Evolutionary conservation across 2,888 invertebrate genomes (phyloP), one percentile per base, ranked within the genome.

Genomic region (Sepiola atlantica): DNA sequence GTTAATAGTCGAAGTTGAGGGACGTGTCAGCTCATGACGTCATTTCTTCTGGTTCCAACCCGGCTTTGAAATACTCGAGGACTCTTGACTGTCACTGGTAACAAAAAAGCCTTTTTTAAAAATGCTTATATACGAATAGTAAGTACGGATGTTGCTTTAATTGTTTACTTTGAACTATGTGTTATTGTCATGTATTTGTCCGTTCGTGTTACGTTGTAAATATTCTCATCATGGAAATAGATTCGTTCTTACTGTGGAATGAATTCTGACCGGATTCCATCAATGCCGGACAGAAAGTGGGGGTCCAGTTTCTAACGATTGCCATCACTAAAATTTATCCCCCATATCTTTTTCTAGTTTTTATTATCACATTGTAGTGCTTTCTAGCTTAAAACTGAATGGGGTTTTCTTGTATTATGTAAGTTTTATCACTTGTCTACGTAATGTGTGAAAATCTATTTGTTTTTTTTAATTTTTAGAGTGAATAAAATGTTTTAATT

Each of bases 81-180:
- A 77, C 28, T n/a, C 28, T 77, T 77, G 77, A 77, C n/a, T 77
- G 77, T 77, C 77, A 77, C 45, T 28, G 77, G 77, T n/a, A n/a
- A n/a, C 77, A n/a, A 77, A 77, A 77, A 77, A 77, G 28, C 1
- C 77, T 28, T 28, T 77, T 77, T 45, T 45, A 45, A 77, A 77
- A 77, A 77, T 77, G 77, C 77, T 77, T 77, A 77, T 77, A 77
- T 77, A 77, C 77, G 77, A 77, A 77, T 77, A 77, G 77, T 77
- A 77, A 77, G 77, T 77, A 77, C 77, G n/a, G 28, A n/a, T n/a
- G 28, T 28, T 8, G 6, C 28, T 57, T 57, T 28, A 28, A 61
- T n/a, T 77, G 28, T 77, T 77, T 77, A n/a, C n/a, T n/a, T n/a
- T 77, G 77, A 77, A 77, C 2, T 28, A 14, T 28, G 2, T 77